Evolutionary conservation across 2,888 invertebrate species (phyloP), one percentile per base, ranked within the genome.

Genomic region (Leptinotarsa peninsularis): DNA sequence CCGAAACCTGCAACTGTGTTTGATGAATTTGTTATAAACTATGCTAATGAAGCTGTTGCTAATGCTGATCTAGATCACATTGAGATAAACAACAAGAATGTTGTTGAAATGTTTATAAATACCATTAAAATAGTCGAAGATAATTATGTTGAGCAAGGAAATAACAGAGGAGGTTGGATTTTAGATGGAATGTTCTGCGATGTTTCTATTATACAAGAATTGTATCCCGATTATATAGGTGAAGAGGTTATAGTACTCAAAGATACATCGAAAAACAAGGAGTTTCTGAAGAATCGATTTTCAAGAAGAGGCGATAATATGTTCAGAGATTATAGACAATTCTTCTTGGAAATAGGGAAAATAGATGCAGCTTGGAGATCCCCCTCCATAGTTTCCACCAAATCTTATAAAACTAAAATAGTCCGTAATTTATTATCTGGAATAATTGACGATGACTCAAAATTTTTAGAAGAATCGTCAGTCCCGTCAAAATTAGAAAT

Each of bases 181-280:
- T 87, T 93, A 71, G 93, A 93, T 83, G 92, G 90, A 1, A 90
- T 92, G 85, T 89, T 90, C 33, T 84, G 89, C 27, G 88, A 91
- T 79, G 77, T 88, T 17, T 89, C 90, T 77, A 87, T 89, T 81
- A 90, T 93, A 89, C 84, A 84, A 67, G 85, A 86, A 75, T 83
- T 93, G 15, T 87, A 89, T 49, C 85, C 88, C 4, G 89, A 90
- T 77, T 84, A 89, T 71, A 80, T 89, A 23, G 91, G 92, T 27
- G 91, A 93, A 83, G 89, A 92, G 79, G 88, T 91, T 0, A 87
- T 93, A 80, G 85, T 90, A 54, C 83, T 93, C 71, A 88, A 89
- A 70, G 91, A 92, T 84, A 89, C 54, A 33, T 27, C 89, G 71
- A 88, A 89, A 18, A 82, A 87, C 75, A 90, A 90, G 80, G 80